These are phyloP conservation scores for Lycaon pictus DNA, from an alignment of 2,113 vertebrate species.

Conservation along the genomic window DNA sequence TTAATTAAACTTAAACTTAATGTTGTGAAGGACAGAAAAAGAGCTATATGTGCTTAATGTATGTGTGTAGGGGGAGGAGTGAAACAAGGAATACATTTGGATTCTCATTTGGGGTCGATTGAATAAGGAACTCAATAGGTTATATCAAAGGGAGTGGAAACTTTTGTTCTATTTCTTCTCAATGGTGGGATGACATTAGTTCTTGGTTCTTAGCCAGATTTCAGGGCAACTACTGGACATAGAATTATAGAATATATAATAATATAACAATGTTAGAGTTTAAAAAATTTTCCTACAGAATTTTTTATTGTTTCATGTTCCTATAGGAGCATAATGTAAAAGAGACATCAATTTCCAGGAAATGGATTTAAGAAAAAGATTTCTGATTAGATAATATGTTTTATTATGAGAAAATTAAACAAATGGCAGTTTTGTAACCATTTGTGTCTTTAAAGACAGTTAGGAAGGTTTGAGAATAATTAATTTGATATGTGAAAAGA, in stretches of 20 bases:
- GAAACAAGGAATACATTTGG: background rate
- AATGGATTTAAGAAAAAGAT: conserved; percentile 52
- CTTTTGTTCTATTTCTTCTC: conserved; percentile 11
- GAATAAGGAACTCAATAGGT: background rate
- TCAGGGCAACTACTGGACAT: background rate
- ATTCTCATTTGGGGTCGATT: background rate
- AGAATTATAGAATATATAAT: conserved; percentile 38
- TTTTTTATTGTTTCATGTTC: conserved; percentile 40
- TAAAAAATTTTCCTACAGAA: background rate
- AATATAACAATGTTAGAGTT: conserved; percentile 44
- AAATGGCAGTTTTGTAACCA: background rate
- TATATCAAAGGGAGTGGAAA: background rate
- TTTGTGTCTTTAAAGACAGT: conserved; percentile 31
- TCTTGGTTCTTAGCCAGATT: conserved; percentile 56
- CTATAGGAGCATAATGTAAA: conserved; percentile 22
- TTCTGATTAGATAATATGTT: conserved; percentile 46
- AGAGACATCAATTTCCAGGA: conserved; percentile 13
- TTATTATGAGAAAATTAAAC: conserved; percentile 44
- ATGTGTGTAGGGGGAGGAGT: background rate
- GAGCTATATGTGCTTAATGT: background rate
- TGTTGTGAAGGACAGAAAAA: background rate
- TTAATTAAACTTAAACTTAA: conserved; percentile 66
- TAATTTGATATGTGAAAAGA: background rate
- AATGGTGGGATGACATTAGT: background rate
- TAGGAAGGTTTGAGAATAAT: background rate